phyloP scores from a whole-genome alignment of 2,888 invertebrate species.

The Drosophila pegasa region DNA sequence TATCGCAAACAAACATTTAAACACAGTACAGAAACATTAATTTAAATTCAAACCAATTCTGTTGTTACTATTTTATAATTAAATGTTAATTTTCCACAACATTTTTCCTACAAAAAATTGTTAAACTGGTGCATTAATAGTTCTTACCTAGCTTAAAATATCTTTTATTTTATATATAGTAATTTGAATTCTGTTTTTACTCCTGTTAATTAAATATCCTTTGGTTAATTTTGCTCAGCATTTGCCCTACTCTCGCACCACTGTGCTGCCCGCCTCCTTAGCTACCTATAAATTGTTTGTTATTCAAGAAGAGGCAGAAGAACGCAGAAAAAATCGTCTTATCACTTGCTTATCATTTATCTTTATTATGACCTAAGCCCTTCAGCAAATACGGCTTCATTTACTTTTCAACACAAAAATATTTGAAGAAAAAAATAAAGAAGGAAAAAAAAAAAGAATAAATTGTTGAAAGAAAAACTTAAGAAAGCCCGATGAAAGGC shows the following conservation, averaged over 20 bases:
- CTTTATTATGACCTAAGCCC: slow-evolving; percentile 80
- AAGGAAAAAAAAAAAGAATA: slow-evolving; percentile 8
- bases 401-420: slow-evolving; percentile 71
- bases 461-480: slow-evolving; percentile 33
- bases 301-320: slow-evolving; percentile 44
- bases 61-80: no score
- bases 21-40: no score
- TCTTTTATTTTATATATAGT: no score
- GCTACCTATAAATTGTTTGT: slow-evolving; percentile 47
- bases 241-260: not conserved
- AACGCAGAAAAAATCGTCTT: slow-evolving; percentile 47
- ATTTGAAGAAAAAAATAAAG: slow-evolving; percentile 27
- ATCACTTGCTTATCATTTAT: slow-evolving; percentile 80
- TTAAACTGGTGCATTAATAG: no score
- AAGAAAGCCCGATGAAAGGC: slow-evolving; percentile 64
- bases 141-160: no score
- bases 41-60: no score
- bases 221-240: not conserved
- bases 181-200: no score
- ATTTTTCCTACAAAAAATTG: no score
- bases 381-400: slow-evolving; percentile 77
- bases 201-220: no score
- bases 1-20: no score
- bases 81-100: no score
- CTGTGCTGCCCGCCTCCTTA: slow-evolving; percentile 4